Evolutionary conservation across 2,797 vertebrate genomes (phyloP).

Genomic region (Propithecus deckenii): DNA sequence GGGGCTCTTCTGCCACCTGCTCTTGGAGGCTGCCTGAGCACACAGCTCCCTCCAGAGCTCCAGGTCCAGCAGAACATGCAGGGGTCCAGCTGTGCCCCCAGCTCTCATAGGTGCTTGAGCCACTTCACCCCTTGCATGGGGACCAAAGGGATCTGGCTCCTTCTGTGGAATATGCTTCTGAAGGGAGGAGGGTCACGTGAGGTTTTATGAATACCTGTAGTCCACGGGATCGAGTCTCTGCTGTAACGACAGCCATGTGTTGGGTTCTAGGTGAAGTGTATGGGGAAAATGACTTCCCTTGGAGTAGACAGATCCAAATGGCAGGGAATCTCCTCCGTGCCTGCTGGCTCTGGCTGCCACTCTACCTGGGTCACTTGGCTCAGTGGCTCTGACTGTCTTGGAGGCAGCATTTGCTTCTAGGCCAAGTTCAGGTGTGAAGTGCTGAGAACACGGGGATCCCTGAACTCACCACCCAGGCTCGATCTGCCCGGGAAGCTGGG

Average conservation of each 20-base stretch:
- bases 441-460: not conserved
- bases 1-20: not conserved
- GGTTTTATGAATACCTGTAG: not conserved
- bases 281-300: not conserved
- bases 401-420: not conserved
- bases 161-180: not conserved
- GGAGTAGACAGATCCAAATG: not conserved
- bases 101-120: not conserved
- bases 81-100: too few species aligned
- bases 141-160: not conserved
- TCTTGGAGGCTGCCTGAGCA: not conserved
- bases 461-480: not conserved
- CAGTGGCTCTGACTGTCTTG: not conserved
- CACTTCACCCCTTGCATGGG: not conserved
- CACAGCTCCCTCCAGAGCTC: not conserved
- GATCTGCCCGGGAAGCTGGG: not conserved
- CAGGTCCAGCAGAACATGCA: not conserved
- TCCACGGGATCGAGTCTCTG: not conserved
- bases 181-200: not conserved
- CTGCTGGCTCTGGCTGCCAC: not conserved
- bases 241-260: not conserved
- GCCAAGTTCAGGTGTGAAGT: not conserved
- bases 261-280: not conserved
- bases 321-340: not conserved
- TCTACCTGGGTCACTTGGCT: not conserved